Conservation (phyloP, 2,888 invertebrate genomes). For the Dryobota labecula region DNA sequence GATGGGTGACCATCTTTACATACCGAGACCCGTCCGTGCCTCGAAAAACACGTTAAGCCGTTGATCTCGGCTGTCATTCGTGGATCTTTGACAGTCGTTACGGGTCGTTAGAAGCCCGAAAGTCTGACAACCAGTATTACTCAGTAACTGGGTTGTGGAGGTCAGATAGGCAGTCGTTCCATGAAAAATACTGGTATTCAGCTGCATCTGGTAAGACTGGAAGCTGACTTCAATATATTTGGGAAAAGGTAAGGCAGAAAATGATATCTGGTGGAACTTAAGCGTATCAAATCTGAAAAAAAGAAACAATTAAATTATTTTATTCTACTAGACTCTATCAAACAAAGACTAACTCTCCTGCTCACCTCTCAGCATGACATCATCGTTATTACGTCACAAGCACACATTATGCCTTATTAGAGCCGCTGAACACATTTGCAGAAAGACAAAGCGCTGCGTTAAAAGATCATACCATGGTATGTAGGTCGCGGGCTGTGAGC, state of each 20-base stretch:
- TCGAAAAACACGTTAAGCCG: too few species aligned
- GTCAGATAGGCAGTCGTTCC: background rate
- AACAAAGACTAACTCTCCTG: background rate
- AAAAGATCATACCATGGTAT: conserved; percentile 82
- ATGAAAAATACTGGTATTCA: background rate
- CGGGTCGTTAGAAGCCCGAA: too few species aligned
- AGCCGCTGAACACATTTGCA: conserved; percentile 71
- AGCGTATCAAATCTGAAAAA: background rate
- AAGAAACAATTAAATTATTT: background rate
- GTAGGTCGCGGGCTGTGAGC: conserved; percentile 67
- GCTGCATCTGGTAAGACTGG: background rate
- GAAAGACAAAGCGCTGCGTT: conserved; percentile 79
- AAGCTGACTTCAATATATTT: background rate
- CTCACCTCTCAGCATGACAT: conserved; percentile 43
- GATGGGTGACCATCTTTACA: too few species aligned
- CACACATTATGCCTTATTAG: conserved; percentile 76
- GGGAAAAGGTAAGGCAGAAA: background rate
- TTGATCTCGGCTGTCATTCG: too few species aligned
- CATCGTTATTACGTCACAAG: conserved; percentile 59
- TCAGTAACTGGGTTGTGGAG: too few species aligned
- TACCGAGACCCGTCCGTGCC: too few species aligned
- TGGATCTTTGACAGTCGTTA: too few species aligned
- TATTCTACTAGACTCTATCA: background rate
- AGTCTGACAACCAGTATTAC: too few species aligned
- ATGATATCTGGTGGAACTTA: background rate